phyloP scores from a whole-genome alignment of 1,140 invertebrate species.

The Argopecten irradians region DNA sequence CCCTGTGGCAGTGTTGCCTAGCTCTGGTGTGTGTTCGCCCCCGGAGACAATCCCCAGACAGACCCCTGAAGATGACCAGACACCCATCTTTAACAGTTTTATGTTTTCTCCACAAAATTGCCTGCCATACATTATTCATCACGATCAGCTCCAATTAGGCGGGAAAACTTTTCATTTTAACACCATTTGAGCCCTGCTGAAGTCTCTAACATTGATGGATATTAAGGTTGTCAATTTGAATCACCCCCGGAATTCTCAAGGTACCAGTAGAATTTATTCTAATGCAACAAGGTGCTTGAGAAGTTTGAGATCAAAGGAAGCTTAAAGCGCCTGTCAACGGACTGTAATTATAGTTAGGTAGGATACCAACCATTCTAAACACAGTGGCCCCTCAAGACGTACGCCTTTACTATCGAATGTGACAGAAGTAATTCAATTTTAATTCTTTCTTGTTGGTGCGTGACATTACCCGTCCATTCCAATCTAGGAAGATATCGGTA shows the following conservation, averaged over 20 bases:
- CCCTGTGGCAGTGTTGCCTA: not conserved
- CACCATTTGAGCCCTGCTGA: constrained; percentile 1
- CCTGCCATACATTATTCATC: constrained; percentile 16
- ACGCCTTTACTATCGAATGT: constrained; percentile 31
- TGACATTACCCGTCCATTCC: constrained; percentile 45
- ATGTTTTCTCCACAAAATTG: not conserved
- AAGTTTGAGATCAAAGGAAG: constrained; percentile 24
- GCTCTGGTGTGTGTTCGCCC: not conserved
- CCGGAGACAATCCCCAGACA: not conserved
- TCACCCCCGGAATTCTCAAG: constrained; percentile 21
- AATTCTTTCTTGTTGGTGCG: constrained; percentile 52
- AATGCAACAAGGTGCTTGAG: constrained; percentile 31
- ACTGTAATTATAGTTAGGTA: constrained; percentile 26
- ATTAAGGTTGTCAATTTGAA: constrained; percentile 26
- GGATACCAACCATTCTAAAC: constrained; percentile 25
- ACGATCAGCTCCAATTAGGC: not conserved
- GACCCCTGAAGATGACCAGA: not conserved
- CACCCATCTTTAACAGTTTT: not conserved
- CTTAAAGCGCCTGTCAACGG: constrained; percentile 29
- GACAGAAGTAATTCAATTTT: constrained; percentile 55
- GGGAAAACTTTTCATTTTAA: constrained; percentile 26
- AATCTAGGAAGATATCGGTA: constrained; percentile 28
- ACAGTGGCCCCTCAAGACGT: not conserved
- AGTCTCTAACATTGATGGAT: constrained; percentile 30
- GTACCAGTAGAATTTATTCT: constrained; percentile 29